Conservation (phyloP, 2,888 invertebrate species). For the Cyclophora albipunctata region DNA sequence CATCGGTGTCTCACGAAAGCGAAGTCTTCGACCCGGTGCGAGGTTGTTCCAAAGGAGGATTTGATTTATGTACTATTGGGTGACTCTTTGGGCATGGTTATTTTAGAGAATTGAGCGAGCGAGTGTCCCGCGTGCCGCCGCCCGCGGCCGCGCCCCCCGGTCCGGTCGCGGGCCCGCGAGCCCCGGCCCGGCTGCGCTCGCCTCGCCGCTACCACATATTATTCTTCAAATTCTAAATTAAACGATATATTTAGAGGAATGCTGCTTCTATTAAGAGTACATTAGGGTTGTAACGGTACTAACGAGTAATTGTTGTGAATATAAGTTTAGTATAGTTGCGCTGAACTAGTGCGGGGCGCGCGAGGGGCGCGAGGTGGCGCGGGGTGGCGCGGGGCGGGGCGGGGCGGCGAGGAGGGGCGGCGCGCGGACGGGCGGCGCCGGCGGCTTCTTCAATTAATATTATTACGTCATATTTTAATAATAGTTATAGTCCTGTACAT, state of each 20-base stretch:
- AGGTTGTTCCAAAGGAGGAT: conserved; percentile 7
- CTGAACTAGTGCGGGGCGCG: conserved; percentile 15
- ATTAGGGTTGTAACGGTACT: conserved; percentile 60
- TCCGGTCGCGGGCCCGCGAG: conserved; percentile 9
- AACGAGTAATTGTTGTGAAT: conserved; percentile 64
- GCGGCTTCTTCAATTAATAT: conserved; percentile 34
- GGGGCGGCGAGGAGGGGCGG: conserved; percentile 12
- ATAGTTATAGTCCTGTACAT: conserved; percentile 35
- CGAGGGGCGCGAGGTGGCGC: conserved; percentile 12
- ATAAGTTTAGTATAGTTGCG: conserved; percentile 37
- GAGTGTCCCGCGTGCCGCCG: conserved; percentile 1
- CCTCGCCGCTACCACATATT: conserved; percentile 33
- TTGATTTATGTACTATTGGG: neutral
- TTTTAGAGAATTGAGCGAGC: too few relatives aligned
- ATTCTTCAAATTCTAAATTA: conserved; percentile 60
- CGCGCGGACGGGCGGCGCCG: conserved; percentile 16
- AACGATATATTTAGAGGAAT: conserved; percentile 43
- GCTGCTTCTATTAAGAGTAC: conserved; percentile 65
- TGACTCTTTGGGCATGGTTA: too few relatives aligned
- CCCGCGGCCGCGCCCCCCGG: neutral
- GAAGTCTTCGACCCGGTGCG: conserved; percentile 19
- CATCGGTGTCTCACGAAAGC: conserved; percentile 16
- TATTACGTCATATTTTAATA: conserved; percentile 32
- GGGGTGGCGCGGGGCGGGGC: conserved; percentile 15
- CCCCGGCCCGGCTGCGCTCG: conserved; percentile 21